Conservation (phyloP, 2,888 invertebrate genomes). For the Caenorhabditis sp. region DNA sequence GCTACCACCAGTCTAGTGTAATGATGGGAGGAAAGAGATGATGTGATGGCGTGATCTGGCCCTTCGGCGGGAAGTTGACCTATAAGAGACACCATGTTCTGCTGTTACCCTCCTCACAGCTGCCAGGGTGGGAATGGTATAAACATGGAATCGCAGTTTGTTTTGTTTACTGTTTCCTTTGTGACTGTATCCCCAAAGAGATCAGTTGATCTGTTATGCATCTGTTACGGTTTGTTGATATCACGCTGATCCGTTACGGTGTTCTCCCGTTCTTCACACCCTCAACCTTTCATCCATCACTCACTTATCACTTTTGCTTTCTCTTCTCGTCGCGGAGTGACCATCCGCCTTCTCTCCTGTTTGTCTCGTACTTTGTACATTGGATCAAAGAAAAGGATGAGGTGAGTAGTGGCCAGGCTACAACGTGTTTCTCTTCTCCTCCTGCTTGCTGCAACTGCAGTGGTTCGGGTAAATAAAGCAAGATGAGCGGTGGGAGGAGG, state of each 20-base stretch:
- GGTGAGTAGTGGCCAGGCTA: constrained; percentile 33
- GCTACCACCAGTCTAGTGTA: constrained; percentile 45
- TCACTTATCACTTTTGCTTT: constrained; percentile 26
- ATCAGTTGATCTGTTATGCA: not conserved
- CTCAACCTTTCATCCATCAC: constrained; percentile 11
- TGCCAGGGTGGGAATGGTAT: not conserved
- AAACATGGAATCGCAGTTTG: not conserved
- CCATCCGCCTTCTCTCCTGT: constrained; percentile 14
- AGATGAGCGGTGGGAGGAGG: constrained; percentile 16
- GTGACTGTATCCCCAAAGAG: too few relatives aligned
- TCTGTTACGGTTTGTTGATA: not conserved
- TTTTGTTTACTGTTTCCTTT: not conserved
- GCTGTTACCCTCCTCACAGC: not conserved
- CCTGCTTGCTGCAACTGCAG: constrained; percentile 18
- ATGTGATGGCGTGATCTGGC: constrained; percentile 58
- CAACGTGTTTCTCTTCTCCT: constrained; percentile 26
- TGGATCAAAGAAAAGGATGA: constrained; percentile 30
- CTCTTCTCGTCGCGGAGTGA: constrained; percentile 36
- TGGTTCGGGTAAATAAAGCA: constrained; percentile 54
- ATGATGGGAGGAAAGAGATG: constrained; percentile 38
- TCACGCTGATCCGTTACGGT: not conserved
- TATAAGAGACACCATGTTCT: constrained; percentile 26
- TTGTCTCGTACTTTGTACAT: constrained; percentile 53
- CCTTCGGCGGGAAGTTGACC: constrained; percentile 19
- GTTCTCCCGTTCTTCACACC: constrained; percentile 1